Evolutionary conservation across 2,113 vertebrate species (phyloP).

Genomic region (Megaceryle maxima): DNA sequence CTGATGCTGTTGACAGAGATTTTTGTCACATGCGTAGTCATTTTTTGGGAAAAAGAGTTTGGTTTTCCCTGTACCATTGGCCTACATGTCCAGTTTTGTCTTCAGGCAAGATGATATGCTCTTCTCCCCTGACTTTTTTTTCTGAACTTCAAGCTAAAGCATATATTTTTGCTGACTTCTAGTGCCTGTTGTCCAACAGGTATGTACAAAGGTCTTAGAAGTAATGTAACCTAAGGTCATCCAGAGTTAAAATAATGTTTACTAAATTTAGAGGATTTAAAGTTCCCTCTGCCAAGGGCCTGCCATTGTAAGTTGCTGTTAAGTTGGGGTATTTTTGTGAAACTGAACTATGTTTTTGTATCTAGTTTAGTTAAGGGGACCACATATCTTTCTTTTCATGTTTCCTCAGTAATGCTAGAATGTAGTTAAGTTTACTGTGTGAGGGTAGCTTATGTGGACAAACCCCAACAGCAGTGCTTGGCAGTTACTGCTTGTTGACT

Average conservation of each 20-base stretch:
- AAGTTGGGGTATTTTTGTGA: background rate
- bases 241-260: background rate
- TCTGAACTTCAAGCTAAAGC: background rate
- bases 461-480: background rate
- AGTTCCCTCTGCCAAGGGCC: background rate
- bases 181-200: background rate
- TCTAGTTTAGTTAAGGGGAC: background rate
- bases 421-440: accelerated
- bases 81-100: background rate
- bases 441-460: background rate
- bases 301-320: background rate
- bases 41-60: background rate
- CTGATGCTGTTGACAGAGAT: background rate
- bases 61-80: background rate
- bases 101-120: background rate
- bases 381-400: background rate
- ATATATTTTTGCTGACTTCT: background rate
- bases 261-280: background rate
- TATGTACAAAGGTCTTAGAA: background rate
- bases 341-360: background rate
- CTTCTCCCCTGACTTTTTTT: background rate
- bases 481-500: background rate
- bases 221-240: background rate
- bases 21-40: background rate
- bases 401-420: background rate